phyloP scores from a whole-genome alignment of 2,888 invertebrate genomes.

The Drosophila melanosoma region DNA sequence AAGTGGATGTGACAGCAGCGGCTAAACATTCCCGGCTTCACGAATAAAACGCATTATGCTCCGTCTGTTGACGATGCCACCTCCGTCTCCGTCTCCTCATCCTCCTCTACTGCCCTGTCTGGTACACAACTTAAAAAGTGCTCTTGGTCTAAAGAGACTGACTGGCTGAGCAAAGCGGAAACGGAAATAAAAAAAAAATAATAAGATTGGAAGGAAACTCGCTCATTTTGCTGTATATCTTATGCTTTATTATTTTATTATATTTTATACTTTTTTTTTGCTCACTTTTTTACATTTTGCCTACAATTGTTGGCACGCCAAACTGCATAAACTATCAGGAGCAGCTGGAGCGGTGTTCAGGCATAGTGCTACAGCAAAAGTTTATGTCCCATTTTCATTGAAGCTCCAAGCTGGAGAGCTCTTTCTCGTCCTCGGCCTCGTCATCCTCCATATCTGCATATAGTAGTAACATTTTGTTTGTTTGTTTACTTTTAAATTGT shows the following conservation, averaged over 20 bases:
- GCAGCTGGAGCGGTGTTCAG: slow-evolving; percentile 22
- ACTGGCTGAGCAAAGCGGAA: slow-evolving; percentile 12
- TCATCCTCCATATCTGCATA: slow-evolving; percentile 8
- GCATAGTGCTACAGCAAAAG: slow-evolving; percentile 40
- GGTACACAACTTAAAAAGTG: slow-evolving; percentile 13
- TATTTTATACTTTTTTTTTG: not conserved
- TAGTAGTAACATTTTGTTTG: slow-evolving; percentile 68
- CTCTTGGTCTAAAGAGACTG: slow-evolving; percentile 23
- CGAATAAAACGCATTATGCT: slow-evolving; percentile 22
- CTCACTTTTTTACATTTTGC: slow-evolving; percentile 11
- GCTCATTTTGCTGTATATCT: slow-evolving; percentile 27
- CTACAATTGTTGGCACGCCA: slow-evolving; percentile 24
- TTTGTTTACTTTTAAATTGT: slow-evolving; percentile 79
- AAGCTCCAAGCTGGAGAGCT: slow-evolving; percentile 48
- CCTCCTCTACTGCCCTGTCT: not conserved
- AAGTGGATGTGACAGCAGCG: not conserved
- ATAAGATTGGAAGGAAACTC: slow-evolving; percentile 32
- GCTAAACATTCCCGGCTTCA: slow-evolving; percentile 16
- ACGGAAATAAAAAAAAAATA: slow-evolving; percentile 2
- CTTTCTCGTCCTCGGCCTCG: not conserved
- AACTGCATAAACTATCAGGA: slow-evolving; percentile 33
- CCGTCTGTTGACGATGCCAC: not conserved
- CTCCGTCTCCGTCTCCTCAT: not conserved
- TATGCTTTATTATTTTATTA: slow-evolving; percentile 23
- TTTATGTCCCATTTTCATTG: slow-evolving; percentile 66